phyloP scores from a whole-genome alignment of 2,113 vertebrate genomes.

The Phainopepla nitens region DNA sequence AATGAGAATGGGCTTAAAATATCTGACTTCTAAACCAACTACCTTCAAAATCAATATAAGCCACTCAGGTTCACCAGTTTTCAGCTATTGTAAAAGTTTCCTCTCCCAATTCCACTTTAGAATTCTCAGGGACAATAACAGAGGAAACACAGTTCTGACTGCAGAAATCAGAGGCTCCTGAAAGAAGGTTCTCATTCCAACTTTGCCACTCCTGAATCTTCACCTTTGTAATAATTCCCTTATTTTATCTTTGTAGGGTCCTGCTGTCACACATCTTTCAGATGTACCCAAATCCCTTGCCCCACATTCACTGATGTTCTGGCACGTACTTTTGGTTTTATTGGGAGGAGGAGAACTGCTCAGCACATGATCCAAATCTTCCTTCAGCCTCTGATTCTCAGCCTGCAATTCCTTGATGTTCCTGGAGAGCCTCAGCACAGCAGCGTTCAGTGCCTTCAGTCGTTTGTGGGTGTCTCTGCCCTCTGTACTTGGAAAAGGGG shows the following conservation, averaged over 20 bases:
- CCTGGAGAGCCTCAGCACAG: constrained; percentile 80
- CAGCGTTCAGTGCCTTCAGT: constrained; percentile 78
- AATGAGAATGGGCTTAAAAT: neutral
- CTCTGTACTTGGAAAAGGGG: constrained; percentile 63
- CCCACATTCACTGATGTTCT: accelerated
- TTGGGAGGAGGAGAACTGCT: constrained; percentile 61
- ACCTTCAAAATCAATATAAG: neutral
- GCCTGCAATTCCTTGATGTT: constrained; percentile 81
- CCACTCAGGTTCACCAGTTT: neutral
- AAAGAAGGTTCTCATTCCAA: neutral
- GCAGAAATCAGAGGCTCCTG: neutral
- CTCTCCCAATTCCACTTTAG: neutral
- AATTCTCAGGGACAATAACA: neutral
- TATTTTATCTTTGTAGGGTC: neutral
- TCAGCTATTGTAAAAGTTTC: neutral
- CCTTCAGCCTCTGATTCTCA: constrained; percentile 82
- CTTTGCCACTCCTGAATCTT: neutral
- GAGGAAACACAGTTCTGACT: neutral
- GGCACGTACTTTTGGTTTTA: constrained; percentile 72
- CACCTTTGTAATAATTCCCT: neutral
- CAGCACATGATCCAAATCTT: constrained; percentile 75
- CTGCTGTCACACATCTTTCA: neutral
- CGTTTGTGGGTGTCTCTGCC: constrained; percentile 73
- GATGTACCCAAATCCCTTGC: neutral
- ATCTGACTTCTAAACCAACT: neutral